Percentiles rank a stretch among this genome's conserved stretches.
These are phyloP conservation scores for Petrocephalus zakoni DNA, from an alignment of 2,113 vertebrate genomes.

Conservation along the genomic window DNA sequence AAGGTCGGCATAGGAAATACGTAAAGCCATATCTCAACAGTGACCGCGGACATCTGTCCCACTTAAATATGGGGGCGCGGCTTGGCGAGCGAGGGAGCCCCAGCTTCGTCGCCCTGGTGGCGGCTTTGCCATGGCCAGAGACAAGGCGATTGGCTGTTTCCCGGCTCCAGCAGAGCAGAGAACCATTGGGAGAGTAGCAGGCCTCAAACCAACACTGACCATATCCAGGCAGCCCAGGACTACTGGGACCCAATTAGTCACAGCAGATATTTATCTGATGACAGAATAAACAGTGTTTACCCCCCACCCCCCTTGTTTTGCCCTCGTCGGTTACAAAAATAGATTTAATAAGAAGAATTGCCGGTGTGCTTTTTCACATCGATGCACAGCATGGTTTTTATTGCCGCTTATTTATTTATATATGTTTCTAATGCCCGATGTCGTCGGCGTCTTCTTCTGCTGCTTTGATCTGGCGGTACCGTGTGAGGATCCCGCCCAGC, in stretches of 20 bases:
- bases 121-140: neutral
- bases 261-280: constrained; percentile 25
- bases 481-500: neutral
- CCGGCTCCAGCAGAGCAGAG: neutral
- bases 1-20: neutral
- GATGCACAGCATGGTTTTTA: constrained; percentile 5
- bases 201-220: constrained; percentile 18
- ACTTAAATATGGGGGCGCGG: neutral
- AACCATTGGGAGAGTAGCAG: constrained; percentile 16
- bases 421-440: neutral
- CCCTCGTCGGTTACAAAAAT: constrained; percentile 19
- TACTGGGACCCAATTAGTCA: constrained; percentile 36
- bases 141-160: neutral
- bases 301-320: constrained; percentile 13
- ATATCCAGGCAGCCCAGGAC: constrained; percentile 27
- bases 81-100: neutral
- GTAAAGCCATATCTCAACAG: neutral
- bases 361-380: constrained; percentile 17
- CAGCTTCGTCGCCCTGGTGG: neutral
- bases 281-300: constrained; percentile 31
- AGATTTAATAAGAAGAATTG: constrained; percentile 27
- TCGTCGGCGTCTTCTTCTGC: neutral
- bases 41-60: neutral
- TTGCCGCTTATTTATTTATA: neutral
- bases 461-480: neutral